Base-by-base conservation (phyloP, 1,140 invertebrate genomes). In the Melipona quadrifasciata region DNA sequence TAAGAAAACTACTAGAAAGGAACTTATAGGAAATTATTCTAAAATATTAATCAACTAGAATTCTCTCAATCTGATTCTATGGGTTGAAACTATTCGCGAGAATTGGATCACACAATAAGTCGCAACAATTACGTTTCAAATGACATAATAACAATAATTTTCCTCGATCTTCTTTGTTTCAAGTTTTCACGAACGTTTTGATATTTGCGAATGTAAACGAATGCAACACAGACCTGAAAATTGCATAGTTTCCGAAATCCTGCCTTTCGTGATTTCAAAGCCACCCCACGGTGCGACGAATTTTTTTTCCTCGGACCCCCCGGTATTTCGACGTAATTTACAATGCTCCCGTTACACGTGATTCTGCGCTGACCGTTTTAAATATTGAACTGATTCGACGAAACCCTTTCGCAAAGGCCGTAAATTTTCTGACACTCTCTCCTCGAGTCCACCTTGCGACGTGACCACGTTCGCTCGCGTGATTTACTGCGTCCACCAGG, bases 401-500 rank as follows among this genome's bases (percentile, higher is more conserved):
- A 51, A 53, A 68, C 72, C 84, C 55, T 74, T 85, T 81, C 24
- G 16, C 27, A 6, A 19, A 14, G 27, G 72, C 12, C 19, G 64
- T 81, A 85, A 77, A 86, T 65, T 74, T 71, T 16, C 14, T n/a
- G 31, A 31, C 72, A 1, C 11, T 24, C 21, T 58, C 21, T 19
- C 57, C 39, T 8, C 8, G 39, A 47, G 8, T 0, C 0, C 57
- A 68, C 47, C 61, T 82, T 76, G 39, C 80, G 61, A 31, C 24
- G n/a, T n/a, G n/a, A n/a, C n/a, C n/a, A n/a, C 61, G 58, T 3
- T 39, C 24, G 16, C n/a, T 34, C 8, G 24, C n/a, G 10, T 84
- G 82, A 84, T 84, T 80, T 84, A 84, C n/a, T 72, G 47, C 68
- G 31, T 24, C 21, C 10, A 10, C 1, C 8, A 19, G 31, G 6